Percentiles rank a stretch among this genome's conserved stretches.
phyloP scores from a whole-genome alignment of 2,113 vertebrate genomes.

The Nipponia nippon region DNA sequence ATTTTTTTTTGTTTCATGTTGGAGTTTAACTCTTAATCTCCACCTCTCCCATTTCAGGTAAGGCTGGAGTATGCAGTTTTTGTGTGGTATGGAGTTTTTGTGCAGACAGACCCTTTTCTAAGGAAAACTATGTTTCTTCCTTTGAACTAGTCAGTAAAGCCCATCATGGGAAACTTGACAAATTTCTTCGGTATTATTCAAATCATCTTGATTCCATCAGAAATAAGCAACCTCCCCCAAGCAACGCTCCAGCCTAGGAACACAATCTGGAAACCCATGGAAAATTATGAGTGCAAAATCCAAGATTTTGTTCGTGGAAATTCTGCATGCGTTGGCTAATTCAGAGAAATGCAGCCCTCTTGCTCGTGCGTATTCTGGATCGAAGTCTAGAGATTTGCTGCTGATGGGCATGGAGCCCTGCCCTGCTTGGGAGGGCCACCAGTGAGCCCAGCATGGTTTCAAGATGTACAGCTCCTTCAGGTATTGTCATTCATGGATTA shows the following conservation, averaged over 20 bases:
- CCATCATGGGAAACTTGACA: background rate
- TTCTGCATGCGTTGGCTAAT: background rate
- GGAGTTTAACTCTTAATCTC: background rate
- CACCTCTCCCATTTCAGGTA: background rate
- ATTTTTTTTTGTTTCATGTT: background rate
- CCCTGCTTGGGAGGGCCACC: background rate
- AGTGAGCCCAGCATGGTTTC: background rate
- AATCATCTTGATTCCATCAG: background rate
- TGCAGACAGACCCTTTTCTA: background rate
- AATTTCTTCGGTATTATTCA: background rate
- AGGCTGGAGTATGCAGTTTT: background rate
- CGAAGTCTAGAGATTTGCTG: background rate
- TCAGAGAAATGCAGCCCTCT: background rate
- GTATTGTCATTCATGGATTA: background rate
- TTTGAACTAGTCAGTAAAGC: background rate
- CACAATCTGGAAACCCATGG: background rate
- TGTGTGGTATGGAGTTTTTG: background rate
- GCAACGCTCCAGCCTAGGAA: background rate
- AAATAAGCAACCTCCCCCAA: background rate
- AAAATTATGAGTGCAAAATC: background rate
- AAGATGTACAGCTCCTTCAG: background rate
- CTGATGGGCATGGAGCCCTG: background rate
- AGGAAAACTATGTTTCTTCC: background rate
- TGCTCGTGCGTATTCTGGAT: fast-evolving
- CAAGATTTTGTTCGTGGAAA: background rate